These are phyloP conservation scores for Polymixis lichenea DNA, from an alignment of 2,888 invertebrate species.

Conservation along the genomic window DNA sequence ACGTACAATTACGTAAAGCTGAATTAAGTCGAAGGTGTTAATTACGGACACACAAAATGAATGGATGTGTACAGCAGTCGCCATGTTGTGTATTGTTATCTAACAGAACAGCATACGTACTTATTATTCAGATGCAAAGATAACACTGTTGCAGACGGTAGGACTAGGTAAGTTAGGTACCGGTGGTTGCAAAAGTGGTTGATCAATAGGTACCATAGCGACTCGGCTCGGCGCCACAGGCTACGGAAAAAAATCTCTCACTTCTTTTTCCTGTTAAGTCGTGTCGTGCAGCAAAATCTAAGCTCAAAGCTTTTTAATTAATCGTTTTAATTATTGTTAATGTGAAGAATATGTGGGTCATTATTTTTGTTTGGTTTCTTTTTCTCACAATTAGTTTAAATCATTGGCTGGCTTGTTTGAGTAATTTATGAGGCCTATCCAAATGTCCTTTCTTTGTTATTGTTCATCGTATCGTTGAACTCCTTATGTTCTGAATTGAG, in stretches of 20 bases:
- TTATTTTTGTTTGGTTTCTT: too few species aligned
- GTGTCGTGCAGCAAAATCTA: background rate
- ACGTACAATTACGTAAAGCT: conserved; percentile 45
- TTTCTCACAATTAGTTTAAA: too few species aligned
- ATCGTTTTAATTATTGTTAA: too few species aligned
- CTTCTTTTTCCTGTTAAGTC: background rate
- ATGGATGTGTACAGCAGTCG: conserved; percentile 56
- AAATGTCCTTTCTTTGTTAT: too few species aligned
- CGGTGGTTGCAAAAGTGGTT: conserved; percentile 47
- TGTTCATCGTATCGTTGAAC: too few species aligned
- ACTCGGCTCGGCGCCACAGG: background rate
- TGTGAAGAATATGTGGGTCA: too few species aligned
- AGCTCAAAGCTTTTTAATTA: background rate
- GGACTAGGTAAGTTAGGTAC: conserved; percentile 40
- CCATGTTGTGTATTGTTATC: conserved; percentile 68
- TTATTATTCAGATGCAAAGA: conserved; percentile 70
- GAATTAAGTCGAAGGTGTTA: conserved; percentile 61
- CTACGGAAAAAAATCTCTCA: background rate
- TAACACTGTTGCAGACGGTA: conserved; percentile 55
- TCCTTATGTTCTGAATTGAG: too few species aligned
- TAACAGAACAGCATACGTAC: conserved; percentile 63
- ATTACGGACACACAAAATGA: conserved; percentile 61
- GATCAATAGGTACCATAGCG: conserved; percentile 12
- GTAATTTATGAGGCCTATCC: too few species aligned
- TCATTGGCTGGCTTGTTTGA: too few species aligned